A percentile compares a stretch with the other conserved stretches of the same genome.
Evolutionary conservation across 2,113 vertebrate species (phyloP).

Genomic region (Hoplias malabaricus): DNA sequence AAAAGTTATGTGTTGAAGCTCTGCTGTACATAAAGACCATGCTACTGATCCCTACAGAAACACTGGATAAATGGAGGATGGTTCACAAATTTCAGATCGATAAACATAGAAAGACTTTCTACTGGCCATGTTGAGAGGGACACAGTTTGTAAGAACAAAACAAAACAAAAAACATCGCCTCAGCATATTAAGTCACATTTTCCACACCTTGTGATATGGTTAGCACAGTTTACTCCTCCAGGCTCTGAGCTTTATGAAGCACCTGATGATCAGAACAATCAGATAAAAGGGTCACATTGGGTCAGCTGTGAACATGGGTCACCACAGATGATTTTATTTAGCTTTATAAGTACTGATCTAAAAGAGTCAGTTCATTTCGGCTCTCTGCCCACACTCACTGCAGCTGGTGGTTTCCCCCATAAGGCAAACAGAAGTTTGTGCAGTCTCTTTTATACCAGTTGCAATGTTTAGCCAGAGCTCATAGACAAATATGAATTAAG

Average conservation of each 20-base stretch:
- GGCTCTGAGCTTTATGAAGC: constrained; percentile 26
- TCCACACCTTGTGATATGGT: constrained; percentile 48
- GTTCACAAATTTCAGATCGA: neutral
- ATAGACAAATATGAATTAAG: neutral
- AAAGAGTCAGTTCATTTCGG: constrained; percentile 9
- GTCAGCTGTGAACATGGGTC: constrained; percentile 38
- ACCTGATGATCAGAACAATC: constrained; percentile 43
- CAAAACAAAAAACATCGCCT: neutral
- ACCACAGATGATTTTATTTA: constrained; percentile 29
- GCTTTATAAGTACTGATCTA: neutral
- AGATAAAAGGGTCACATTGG: constrained; percentile 42
- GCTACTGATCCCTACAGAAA: neutral
- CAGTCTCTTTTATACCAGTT: neutral
- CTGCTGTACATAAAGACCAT: neutral
- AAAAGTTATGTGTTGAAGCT: neutral
- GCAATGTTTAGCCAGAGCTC: neutral
- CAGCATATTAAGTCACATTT: constrained; percentile 33
- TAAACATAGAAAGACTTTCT: constrained; percentile 8
- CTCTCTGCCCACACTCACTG: constrained; percentile 4
- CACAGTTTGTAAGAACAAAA: constrained; percentile 5
- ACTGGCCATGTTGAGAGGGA: neutral
- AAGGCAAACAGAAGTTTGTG: neutral
- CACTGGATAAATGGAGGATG: neutral
- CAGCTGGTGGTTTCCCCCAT: neutral
- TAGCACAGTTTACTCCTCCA: constrained; percentile 1